Percentiles rank a stretch among this genome's conserved stretches.
phyloP scores from a whole-genome alignment of 2,113 vertebrate species.

The Labeo catla region DNA sequence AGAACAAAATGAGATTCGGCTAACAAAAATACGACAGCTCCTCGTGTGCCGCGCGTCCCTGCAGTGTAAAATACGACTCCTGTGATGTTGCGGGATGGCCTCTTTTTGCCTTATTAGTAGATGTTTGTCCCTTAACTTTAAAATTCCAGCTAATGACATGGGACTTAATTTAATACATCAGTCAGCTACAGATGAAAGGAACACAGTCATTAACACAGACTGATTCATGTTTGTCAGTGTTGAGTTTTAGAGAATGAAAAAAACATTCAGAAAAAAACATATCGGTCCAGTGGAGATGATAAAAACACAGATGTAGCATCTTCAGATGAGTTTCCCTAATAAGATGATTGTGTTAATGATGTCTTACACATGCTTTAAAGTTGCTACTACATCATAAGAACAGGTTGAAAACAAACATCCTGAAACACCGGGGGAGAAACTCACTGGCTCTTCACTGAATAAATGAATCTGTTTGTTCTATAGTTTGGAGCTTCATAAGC shows the following conservation, averaged over 20 bases:
- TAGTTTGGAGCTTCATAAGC: conserved; percentile 16
- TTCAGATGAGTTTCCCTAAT: conserved; percentile 59
- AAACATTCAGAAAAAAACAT: conserved; percentile 55
- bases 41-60: conserved; percentile 1
- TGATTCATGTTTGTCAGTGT: conserved; percentile 75
- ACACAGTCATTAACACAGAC: conserved; percentile 74
- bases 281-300: conserved; percentile 54
- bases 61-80: conserved; percentile 30
- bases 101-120: conserved; percentile 74
- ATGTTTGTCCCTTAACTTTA: conserved; percentile 77
- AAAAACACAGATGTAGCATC: conserved; percentile 48
- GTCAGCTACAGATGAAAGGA: conserved; percentile 78
- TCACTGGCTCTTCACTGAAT: not conserved
- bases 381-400: conserved; percentile 17
- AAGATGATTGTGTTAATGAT: conserved; percentile 66
- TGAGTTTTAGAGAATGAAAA: conserved; percentile 63
- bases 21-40: not conserved
- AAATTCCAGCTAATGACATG: conserved; percentile 75
- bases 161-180: conserved; percentile 76
- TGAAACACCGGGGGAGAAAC: not conserved
- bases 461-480: conserved; percentile 14
- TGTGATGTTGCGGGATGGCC: conserved; percentile 63
- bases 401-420: conserved; percentile 20
- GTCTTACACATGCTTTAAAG: conserved; percentile 29
- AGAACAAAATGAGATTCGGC: not conserved